Base-by-base conservation (phyloP, 2,113 vertebrate species). In the Eurystomus gularis region DNA sequence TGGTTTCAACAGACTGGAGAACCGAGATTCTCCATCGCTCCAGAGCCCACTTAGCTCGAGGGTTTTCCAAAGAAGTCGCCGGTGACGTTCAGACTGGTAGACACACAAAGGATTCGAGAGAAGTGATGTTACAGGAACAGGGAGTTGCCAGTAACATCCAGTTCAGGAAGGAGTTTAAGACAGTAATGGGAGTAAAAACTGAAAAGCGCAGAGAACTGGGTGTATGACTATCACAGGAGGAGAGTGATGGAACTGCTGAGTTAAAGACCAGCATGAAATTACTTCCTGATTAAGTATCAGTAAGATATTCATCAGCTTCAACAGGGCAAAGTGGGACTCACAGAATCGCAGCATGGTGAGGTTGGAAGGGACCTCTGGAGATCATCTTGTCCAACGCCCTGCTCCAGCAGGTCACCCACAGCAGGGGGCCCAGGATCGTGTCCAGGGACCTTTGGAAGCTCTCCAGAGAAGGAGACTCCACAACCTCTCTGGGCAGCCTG, bases 1-100 rank as follows among this genome's bases (percentile, higher is more conserved):
- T 9, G 68, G 33, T 19, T 64, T 31, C 11, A 51, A 6, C 8
- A 37, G 20, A 2, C 26, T 10, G 55, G 35, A 13, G 62, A 51
- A 33, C 21, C 2, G 2, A 31, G 33, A n/a, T 35, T 48, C 6
- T 40, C 60, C 6, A 2, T 3, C 6, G 2, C 26, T 26, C 0
- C 0, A 12, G 16, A 3, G 48, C 10, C 77, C 4, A 0, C 4
- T 13, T 51, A 17, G 7, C 2, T 15, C 1, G 0, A 28, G 39
- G 26, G 10, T 65, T 24, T 7, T 8, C 60, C 35, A 31, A 58
- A 42, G 48, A 17, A 33, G 25, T 6, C 3, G 0, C 31, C 40
- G 6, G 5, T 4, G 13, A 66, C 29, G 13, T 4, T 48, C 0
- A 10, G 11, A 18, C 26, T 1, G 1, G 24, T 54, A 88, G 62